Evolutionary conservation across 2,113 vertebrate species (phyloP).

Genomic region (Gopherus evgoodei): DNA sequence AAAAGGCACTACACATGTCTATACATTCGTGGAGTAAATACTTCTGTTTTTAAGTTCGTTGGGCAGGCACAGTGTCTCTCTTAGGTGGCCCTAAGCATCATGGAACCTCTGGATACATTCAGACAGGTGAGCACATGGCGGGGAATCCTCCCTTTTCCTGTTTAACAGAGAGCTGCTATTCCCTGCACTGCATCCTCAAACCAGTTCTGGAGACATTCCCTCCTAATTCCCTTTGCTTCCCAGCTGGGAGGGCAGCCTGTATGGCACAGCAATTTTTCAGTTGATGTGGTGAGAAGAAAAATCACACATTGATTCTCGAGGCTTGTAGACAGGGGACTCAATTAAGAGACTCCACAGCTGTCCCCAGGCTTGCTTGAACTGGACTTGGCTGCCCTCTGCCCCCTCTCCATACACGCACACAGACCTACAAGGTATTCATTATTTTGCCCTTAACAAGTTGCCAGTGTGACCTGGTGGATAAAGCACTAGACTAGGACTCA

Average conservation of each 20-base stretch:
- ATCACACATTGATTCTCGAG: not conserved
- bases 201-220: not conserved
- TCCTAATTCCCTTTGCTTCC: not conserved
- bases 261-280: rapidly evolving
- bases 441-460: rapidly evolving
- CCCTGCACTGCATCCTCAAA: not conserved
- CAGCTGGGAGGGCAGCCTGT: not conserved
- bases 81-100: not conserved
- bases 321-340: not conserved
- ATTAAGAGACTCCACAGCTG: not conserved
- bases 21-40: not conserved
- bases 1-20: not conserved
- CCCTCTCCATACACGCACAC: not conserved
- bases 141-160: not conserved
- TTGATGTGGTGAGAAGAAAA: not conserved
- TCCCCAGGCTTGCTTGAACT: not conserved
- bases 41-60: not conserved
- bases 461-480: rapidly evolving
- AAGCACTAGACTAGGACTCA: not conserved
- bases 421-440: not conserved
- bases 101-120: not conserved
- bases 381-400: not conserved
- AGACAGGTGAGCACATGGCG: not conserved
- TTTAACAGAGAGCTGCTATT: not conserved
- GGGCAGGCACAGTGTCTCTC: not conserved